Base-by-base conservation (phyloP, 2,888 invertebrate genomes). In the Hemaris fuciformis region DNA sequence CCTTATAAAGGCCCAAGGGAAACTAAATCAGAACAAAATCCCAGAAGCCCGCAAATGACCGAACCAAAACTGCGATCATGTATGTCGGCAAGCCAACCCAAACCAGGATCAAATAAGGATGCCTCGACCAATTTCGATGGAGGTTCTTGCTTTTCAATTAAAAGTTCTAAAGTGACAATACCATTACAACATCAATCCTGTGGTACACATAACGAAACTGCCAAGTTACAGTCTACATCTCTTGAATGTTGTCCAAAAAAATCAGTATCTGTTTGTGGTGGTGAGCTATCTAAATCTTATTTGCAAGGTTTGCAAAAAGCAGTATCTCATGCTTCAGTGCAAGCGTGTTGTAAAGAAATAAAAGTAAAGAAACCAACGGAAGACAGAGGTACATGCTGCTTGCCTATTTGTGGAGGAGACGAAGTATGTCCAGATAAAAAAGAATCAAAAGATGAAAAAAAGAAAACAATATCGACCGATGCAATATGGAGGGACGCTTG, bases 401-500 rank as follows among this genome's bases (percentile, higher is more conserved):
- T 65, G 43, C 60, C 64, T 13, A 58, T 25, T 38, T 62, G 64
- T 42, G 34, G 42, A 8, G 64, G 45, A 20, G 61, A 66, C 4
- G 59, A 41, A 1, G 56, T 31, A 7, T 41, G 25, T 25, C 25
- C 57, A 3, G 57, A 62, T 48, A 57, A 53, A 31, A 31, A 18
- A 18, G 31, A 53, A 31, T 31, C 58, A 22, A 62, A 61, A 25
- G 8, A 31, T 15, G 38, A 46, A n/a, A 62, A 59, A 45, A 58
- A 46, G 15, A 57, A 61, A 48, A 43, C 57, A 1, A 25, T 42
- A 1, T 20, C 45, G 7, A 46, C 58, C 45, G 59, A 69, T 6
- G 65, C 62, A 22, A 3, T 64, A 1, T 69, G 66, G 65, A 62
- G 66, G 53, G 69, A 72, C 42, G 57, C 6, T 13, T 60, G 56